Evolutionary conservation across 2,113 vertebrate genomes (phyloP).

Genomic region (Nestor notabilis): DNA sequence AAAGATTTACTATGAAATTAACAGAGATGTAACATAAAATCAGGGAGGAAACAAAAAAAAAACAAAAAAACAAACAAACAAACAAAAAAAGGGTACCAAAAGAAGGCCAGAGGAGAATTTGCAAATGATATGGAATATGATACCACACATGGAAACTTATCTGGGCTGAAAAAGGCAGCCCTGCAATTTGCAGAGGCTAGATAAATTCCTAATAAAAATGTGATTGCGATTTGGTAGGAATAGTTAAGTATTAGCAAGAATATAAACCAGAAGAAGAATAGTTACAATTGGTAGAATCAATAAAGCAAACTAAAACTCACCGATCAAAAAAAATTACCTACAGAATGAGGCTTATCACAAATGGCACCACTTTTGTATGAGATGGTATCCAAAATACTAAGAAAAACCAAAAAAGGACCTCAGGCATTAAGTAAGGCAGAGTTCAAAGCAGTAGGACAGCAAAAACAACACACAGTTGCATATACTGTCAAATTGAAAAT

Average conservation of each 20-base stretch:
- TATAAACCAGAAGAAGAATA: background rate
- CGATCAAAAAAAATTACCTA: background rate
- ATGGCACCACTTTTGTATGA: background rate
- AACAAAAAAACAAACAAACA: background rate
- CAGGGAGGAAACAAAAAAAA: rapidly evolving
- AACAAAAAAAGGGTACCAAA: background rate
- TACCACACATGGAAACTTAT: background rate
- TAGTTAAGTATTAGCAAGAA: background rate
- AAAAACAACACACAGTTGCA: background rate
- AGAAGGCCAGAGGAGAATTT: background rate
- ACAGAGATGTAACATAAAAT: background rate
- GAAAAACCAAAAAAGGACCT: background rate
- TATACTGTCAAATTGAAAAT: constrained; percentile 26
- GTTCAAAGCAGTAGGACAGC: constrained; percentile 15
- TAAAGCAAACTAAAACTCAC: background rate
- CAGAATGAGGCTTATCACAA: background rate
- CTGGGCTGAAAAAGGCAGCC: background rate
- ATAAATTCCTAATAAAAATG: background rate
- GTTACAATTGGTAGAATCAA: background rate
- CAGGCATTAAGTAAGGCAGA: background rate
- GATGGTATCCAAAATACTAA: background rate
- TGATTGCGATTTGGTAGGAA: background rate
- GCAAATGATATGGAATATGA: background rate
- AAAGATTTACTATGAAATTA: background rate
- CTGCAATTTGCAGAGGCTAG: background rate